Percentiles rank a stretch among this genome's conserved stretches.
Evolutionary conservation across 1,140 invertebrate genomes (phyloP).

Genomic region (Anastrepha ludens): DNA sequence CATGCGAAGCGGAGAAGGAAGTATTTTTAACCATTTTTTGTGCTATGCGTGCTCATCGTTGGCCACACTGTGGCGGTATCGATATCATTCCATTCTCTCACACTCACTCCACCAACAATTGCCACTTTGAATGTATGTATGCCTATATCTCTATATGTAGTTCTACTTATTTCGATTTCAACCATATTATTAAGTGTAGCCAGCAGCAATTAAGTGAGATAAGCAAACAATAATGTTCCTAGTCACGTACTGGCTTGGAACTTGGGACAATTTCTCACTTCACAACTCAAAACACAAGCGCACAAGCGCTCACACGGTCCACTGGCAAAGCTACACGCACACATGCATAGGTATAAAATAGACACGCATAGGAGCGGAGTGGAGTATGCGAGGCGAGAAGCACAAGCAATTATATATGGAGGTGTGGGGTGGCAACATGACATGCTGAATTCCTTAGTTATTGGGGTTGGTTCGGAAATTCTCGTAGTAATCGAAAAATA

Average conservation of each 20-base stretch:
- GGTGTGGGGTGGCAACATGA: not conserved
- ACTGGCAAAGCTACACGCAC: no score
- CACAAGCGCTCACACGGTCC: not conserved
- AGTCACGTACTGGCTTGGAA: conserved; percentile 69
- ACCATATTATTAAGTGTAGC: conserved; percentile 73
- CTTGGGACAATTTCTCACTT: conserved; percentile 67
- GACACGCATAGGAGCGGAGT: not conserved
- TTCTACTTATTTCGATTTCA: conserved; percentile 45
- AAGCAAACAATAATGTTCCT: conserved; percentile 73
- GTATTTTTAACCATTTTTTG: not conserved
- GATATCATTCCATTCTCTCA: conserved; percentile 29
- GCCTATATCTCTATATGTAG: not conserved
- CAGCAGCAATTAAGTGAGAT: conserved; percentile 74
- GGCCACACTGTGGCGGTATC: not conserved
- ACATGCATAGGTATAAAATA: not conserved
- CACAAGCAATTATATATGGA: not conserved
- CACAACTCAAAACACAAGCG: not conserved
- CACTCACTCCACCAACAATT: not conserved
- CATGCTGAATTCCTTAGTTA: conserved; percentile 36
- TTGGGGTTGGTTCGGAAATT: conserved; percentile 11
- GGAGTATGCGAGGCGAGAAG: not conserved
- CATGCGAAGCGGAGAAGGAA: not conserved
- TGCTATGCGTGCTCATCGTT: conserved; percentile 1
- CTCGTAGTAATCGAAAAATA: conserved; percentile 3
- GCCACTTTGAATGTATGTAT: not conserved